Percentiles rank a stretch among this genome's conserved stretches.
Evolutionary conservation across 2,888 invertebrate species (phyloP).

Genomic region (Hetaerina titia): DNA sequence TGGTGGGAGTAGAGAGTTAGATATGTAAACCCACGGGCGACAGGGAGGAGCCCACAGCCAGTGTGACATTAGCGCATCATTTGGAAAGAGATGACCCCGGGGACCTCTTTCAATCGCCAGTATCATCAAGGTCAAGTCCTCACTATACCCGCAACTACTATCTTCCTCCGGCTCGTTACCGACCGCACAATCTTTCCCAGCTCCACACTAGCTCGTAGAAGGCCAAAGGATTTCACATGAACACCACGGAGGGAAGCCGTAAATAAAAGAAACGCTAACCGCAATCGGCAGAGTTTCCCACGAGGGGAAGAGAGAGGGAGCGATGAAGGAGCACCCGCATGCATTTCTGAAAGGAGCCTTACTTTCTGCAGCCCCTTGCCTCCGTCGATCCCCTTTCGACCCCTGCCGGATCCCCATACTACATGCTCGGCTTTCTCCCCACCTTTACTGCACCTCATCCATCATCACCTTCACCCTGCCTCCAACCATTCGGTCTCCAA

Average conservation of each 20-base stretch:
- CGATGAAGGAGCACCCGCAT: background rate
- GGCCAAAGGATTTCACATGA: background rate
- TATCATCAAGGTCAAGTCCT: background rate
- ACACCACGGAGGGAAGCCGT: background rate
- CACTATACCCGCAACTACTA: background rate
- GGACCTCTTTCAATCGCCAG: background rate
- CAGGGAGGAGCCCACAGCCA: no score
- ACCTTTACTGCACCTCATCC: no score
- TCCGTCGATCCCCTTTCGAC: no score
- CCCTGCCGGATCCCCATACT: no score
- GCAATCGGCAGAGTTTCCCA: background rate
- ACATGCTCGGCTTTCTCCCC: no score
- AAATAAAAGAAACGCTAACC: slow-evolving; percentile 36
- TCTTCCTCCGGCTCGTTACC: background rate
- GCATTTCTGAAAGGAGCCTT: slow-evolving; percentile 28
- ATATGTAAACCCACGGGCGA: no score
- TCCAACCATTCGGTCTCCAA: no score
- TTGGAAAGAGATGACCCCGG: no score
- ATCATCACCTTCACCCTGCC: no score
- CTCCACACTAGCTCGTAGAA: background rate
- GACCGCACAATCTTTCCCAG: background rate
- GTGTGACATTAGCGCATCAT: no score
- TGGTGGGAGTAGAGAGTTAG: no score
- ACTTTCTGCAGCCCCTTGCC: background rate
- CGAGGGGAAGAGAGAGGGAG: background rate